phyloP scores from a whole-genome alignment of 2,113 vertebrate species.

The Arothron firmamentum region DNA sequence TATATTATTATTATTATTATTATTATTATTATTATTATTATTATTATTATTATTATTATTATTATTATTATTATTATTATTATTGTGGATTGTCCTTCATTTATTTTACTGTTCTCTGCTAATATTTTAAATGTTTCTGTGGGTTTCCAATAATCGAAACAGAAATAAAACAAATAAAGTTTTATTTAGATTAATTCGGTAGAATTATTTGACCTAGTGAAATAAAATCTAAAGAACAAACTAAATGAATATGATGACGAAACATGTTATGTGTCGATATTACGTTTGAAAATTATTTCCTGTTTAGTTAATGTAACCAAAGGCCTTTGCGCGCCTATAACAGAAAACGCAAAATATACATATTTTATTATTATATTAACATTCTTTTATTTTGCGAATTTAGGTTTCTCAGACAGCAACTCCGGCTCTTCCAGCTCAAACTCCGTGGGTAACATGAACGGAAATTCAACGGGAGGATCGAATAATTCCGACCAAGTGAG shows the following conservation, averaged over 20 bases:
- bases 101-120: no score
- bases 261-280: no score
- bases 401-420: slow-evolving; percentile 86
- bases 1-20: slow-evolving; percentile 49
- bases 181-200: not conserved
- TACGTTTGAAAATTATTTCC: no score
- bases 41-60: not conserved
- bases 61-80: not conserved
- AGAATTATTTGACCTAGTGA: no score
- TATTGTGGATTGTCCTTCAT: no score
- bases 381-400: slow-evolving; percentile 10
- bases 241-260: no score
- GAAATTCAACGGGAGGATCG: slow-evolving; percentile 80
- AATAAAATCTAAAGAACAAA: no score
- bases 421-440: slow-evolving; percentile 81
- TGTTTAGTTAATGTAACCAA: no score
- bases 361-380: not conserved
- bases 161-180: not conserved
- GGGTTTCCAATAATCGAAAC: not conserved
- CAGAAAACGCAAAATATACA: no score
- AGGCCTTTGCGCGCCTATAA: not conserved
- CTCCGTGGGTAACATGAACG: slow-evolving; percentile 79
- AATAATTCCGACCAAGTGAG: slow-evolving; percentile 86
- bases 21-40: not conserved
- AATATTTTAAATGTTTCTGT: not conserved